Evolutionary conservation across 2,797 vertebrate genomes (phyloP).

Genomic region (Acanthopagrus latus): DNA sequence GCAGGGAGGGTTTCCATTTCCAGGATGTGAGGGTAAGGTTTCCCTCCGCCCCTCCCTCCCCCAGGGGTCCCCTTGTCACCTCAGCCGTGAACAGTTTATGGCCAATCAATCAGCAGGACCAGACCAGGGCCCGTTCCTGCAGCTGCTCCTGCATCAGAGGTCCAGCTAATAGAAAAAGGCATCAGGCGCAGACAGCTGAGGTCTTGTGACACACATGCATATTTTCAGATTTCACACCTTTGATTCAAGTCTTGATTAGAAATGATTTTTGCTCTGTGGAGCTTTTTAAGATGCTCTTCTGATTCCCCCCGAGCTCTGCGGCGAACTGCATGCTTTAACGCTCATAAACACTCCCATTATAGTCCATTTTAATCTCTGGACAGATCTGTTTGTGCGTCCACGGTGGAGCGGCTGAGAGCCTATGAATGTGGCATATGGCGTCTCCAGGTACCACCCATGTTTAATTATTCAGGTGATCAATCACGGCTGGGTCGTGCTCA

Average conservation of each 20-base stretch:
- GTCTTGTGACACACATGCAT: slow-evolving; percentile 56
- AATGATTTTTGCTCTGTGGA: slow-evolving; percentile 9
- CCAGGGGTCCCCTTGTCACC: slow-evolving; percentile 76
- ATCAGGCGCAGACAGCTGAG: slow-evolving; percentile 79
- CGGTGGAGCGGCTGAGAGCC: slow-evolving; percentile 45
- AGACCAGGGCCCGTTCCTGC: slow-evolving; percentile 67
- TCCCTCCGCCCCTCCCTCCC: slow-evolving; percentile 54
- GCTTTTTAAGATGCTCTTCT: slow-evolving; percentile 12
- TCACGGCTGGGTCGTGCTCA: slow-evolving; percentile 69
- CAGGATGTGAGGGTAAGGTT: slow-evolving; percentile 54
- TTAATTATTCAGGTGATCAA: slow-evolving; percentile 86
- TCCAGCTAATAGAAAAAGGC: slow-evolving; percentile 74
- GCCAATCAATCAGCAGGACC: slow-evolving; percentile 83
- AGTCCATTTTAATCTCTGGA: slow-evolving; percentile 26
- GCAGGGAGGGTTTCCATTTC: slow-evolving; percentile 59
- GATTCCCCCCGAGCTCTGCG: slow-evolving; percentile 19
- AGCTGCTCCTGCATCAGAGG: slow-evolving; percentile 81
- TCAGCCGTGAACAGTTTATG: slow-evolving; percentile 80
- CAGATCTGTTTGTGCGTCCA: slow-evolving; percentile 37
- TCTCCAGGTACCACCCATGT: slow-evolving; percentile 77
- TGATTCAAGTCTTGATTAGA: slow-evolving; percentile 25
- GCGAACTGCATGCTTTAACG: slow-evolving; percentile 20
- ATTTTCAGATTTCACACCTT: slow-evolving; percentile 41
- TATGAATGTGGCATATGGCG: slow-evolving; percentile 70
- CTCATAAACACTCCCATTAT: slow-evolving; percentile 29